Percentiles rank a stretch among this genome's conserved stretches.
Conservation (phyloP, 2,888 invertebrate genomes). For the Clivina fossor region DNA sequence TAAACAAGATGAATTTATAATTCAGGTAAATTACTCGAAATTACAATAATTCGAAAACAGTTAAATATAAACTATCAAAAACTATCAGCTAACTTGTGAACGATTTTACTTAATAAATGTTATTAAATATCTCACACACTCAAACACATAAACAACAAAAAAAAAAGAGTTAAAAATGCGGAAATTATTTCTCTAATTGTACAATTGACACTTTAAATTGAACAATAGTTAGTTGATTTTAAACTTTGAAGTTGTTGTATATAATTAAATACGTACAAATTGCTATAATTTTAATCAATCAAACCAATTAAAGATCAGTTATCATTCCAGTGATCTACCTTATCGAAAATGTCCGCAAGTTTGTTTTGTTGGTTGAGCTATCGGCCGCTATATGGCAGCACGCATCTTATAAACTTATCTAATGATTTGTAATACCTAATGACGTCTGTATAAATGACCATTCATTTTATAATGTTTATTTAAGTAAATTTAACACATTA, state of each 20-base stretch:
- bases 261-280: conserved; percentile 51
- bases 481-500: conserved; percentile 12
- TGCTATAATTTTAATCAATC: conserved; percentile 53
- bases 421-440: no score
- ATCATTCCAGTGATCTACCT: conserved; percentile 31
- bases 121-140: conserved; percentile 19
- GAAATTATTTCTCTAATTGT: conserved; percentile 24
- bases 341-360: conserved; percentile 24
- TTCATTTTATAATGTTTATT: conserved; percentile 8
- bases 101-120: conserved; percentile 23
- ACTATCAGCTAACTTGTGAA: conserved; percentile 20
- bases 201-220: conserved; percentile 26
- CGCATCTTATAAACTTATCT: neutral
- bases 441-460: neutral
- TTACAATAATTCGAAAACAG: conserved; percentile 22
- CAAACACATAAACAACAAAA: conserved; percentile 11
- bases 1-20: conserved; percentile 29
- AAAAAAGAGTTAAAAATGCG: neutral
- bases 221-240: conserved; percentile 30
- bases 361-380: neutral
- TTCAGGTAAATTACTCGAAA: conserved; percentile 24
- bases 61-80: conserved; percentile 22
- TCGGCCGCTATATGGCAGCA: conserved; percentile 12
- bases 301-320: conserved; percentile 40
- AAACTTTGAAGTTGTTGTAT: conserved; percentile 33